Evolutionary conservation across 2,113 vertebrate species (phyloP).

Genomic region (Megaceryle torquata): DNA sequence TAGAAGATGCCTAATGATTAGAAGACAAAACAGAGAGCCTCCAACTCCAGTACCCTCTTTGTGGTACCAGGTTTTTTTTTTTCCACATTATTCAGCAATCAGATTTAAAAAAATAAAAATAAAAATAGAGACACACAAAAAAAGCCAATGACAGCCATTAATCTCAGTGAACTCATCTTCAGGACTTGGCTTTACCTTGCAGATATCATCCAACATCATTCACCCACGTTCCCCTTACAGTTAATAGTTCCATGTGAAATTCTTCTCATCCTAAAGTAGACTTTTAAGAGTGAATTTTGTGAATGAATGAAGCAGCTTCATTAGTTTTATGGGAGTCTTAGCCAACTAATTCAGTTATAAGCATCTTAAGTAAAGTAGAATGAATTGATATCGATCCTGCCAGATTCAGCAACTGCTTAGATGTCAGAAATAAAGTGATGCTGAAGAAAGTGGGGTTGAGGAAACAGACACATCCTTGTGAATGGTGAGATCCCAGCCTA

Average conservation of each 20-base stretch:
- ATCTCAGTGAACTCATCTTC: not conserved
- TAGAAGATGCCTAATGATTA: not conserved
- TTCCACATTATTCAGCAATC: not conserved
- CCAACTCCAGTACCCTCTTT: not conserved
- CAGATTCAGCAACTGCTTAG: not conserved
- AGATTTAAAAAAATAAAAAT: no score
- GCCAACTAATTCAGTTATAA: constrained; percentile 4
- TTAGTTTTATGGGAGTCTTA: not conserved
- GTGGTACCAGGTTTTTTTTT: not conserved
- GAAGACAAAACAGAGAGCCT: not conserved
- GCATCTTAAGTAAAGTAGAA: not conserved
- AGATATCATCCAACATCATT: not conserved
- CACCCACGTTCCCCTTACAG: accelerated
- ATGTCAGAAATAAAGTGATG: not conserved
- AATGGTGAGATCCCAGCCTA: not conserved
- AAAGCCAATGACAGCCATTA: not conserved
- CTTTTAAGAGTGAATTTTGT: not conserved
- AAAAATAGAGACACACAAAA: not conserved
- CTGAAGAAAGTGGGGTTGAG: accelerated
- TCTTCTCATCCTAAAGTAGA: not conserved
- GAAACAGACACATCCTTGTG: not conserved
- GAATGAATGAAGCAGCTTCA: not conserved
- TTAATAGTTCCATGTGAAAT: not conserved
- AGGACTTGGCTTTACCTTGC: not conserved
- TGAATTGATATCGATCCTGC: not conserved